Percentiles rank a stretch among this genome's conserved stretches.
phyloP scores from a whole-genome alignment of 2,797 vertebrate species.

The Coccyzus lansbergi region DNA sequence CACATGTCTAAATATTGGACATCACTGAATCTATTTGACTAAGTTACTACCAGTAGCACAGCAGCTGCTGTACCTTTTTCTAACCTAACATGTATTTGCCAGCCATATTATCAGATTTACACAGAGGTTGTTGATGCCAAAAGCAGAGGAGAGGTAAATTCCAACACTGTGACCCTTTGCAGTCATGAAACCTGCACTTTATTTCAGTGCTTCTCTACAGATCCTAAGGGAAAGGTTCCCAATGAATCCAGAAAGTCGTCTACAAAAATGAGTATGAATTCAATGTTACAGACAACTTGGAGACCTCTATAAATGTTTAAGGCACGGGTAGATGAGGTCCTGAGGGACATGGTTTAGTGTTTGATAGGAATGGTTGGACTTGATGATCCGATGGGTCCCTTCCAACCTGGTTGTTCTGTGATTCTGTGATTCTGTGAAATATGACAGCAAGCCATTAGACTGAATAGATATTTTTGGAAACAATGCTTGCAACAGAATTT shows the following conservation, averaged over 20 bases:
- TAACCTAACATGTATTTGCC: constrained; percentile 35
- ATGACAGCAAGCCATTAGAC: not conserved
- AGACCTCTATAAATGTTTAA: not conserved
- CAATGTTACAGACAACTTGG: not conserved
- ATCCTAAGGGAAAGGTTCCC: not conserved
- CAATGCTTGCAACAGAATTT: not conserved
- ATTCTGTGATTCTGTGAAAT: no score
- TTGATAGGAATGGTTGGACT: no score
- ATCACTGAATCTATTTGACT: constrained; percentile 60
- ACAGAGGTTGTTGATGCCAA: constrained; percentile 47
- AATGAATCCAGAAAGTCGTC: not conserved
- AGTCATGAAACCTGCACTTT: not conserved
- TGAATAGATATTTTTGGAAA: not conserved
- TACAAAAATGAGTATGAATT: not conserved
- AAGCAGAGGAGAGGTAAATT: constrained; percentile 57
- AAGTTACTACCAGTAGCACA: constrained; percentile 59
- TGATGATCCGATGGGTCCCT: no score
- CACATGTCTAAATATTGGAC: constrained; percentile 61
- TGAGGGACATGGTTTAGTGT: no score
- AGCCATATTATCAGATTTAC: constrained; percentile 61
- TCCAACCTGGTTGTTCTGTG: no score
- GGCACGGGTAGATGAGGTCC: no score
- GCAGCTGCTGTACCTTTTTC: constrained; percentile 44
- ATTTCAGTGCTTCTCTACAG: not conserved
- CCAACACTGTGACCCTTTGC: constrained; percentile 34